Base-by-base conservation (phyloP, 2,113 vertebrate species). In the Riparia riparia region DNA sequence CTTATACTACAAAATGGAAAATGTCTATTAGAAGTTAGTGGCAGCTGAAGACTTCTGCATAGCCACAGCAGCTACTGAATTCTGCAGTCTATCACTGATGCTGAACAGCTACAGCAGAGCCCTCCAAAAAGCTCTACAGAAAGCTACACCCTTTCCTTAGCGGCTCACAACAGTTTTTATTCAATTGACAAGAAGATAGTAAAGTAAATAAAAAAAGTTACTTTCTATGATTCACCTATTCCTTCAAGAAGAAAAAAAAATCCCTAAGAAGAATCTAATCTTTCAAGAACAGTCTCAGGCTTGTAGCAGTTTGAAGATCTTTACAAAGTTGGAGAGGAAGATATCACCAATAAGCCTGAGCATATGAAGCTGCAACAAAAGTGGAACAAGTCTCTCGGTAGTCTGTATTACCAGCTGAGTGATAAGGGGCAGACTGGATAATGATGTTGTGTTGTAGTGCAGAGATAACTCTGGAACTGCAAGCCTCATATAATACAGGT, bases 381-480 rank as follows among this genome's bases (percentile, higher is more conserved):
- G 95, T 93, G 97, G 97, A 95, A 94, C 94, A 32, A 61, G 93
- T 95, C 96, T 95, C 96, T 94, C 58, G 25, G 93, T 86, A 89
- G 96, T 84, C 94, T 13, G 57, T 96, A 82, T 96, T 97, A 96
- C 91, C 86, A 54, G 97, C 97, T 97, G 97, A 98, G 97, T 98
- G 98, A 98, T 98, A 98, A 98, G 98, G 98, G 97, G 97, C 97
- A 97, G 97, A 91, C 78, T 42, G 98, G 98, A 98, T 98, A 98
- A 98, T 97, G 97, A 98, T 97, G 98, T 95, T 97, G 98, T 96
- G 97, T 98, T 98, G 98, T 96, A 97, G 95, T 95, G 98, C 97
- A 34, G 97, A 98, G 98, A 98, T 98, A 98, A 98, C 98, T 97
- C 94, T 93, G 96, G 95, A 97, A 97, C 97, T 95, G 97, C 96